phyloP scores from a whole-genome alignment of 2,113 vertebrate species.

The Hippoglossus stenolepis region DNA sequence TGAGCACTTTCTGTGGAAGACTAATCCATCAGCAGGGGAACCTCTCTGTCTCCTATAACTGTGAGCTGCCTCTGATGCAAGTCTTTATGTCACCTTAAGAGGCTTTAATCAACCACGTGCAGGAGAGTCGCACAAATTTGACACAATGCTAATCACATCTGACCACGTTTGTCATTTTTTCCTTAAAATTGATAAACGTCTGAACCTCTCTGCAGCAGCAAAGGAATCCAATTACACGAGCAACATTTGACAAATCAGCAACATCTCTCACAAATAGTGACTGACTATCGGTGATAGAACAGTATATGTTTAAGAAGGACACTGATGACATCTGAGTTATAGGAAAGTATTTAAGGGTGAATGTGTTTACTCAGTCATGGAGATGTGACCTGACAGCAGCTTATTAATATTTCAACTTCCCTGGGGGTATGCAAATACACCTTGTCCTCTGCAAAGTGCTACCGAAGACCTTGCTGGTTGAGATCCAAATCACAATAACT shows the following conservation, averaged over 20 bases:
- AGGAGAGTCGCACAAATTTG: not conserved
- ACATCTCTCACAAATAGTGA: not conserved
- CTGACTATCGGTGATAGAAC: not conserved
- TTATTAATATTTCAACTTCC: conserved; percentile 75
- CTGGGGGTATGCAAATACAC: conserved; percentile 70
- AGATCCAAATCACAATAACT: conserved; percentile 61
- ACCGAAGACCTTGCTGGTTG: conserved; percentile 48
- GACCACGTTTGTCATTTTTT: not conserved
- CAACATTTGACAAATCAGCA: not conserved
- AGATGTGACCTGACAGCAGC: conserved; percentile 65
- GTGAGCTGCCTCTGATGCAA: not conserved
- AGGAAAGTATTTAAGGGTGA: conserved; percentile 35
- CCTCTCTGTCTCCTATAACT: conserved; percentile 14
- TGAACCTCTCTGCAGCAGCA: not conserved
- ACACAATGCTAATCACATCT: not conserved
- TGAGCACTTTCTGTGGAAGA: not conserved
- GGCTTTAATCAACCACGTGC: not conserved
- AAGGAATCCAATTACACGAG: not conserved
- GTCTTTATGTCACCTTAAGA: not conserved
- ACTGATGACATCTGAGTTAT: conserved; percentile 23
- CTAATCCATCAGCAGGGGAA: not conserved
- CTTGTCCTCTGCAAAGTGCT: conserved; percentile 69
- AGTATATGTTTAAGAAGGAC: not conserved
- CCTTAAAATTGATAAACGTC: not conserved
- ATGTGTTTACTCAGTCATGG: conserved; percentile 68